phyloP scores from a whole-genome alignment of 1,140 invertebrate genomes.

The Drosophila navojoa region DNA sequence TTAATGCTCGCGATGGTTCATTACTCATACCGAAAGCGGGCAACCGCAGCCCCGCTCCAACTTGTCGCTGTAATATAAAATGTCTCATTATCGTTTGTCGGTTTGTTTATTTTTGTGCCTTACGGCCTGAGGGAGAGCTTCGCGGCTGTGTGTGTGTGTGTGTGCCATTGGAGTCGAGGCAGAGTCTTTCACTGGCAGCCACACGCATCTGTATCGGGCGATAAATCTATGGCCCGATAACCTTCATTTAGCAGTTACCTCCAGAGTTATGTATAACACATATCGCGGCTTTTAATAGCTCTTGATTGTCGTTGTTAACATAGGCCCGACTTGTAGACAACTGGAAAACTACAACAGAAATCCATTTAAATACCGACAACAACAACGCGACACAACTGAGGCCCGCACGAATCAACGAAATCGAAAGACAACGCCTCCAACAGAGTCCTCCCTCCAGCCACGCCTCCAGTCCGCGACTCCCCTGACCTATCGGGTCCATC shows the following conservation, averaged over 20 bases:
- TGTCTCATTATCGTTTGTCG: slow-evolving; percentile 77
- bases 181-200: background rate
- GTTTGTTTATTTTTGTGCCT: slow-evolving; percentile 47
- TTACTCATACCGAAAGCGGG: slow-evolving; percentile 43
- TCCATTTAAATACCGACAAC: slow-evolving; percentile 63
- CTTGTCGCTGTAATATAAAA: slow-evolving; percentile 56
- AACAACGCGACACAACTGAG: background rate
- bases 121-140: slow-evolving; percentile 14
- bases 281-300: slow-evolving; percentile 70
- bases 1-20: slow-evolving; percentile 61
- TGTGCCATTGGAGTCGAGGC: background rate
- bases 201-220: background rate
- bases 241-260: slow-evolving; percentile 24
- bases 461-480: background rate
- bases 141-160: background rate
- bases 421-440: slow-evolving; percentile 51
- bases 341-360: slow-evolving; percentile 68
- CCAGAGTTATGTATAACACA: slow-evolving; percentile 62
- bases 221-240: slow-evolving; percentile 39
- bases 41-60: slow-evolving; percentile 13
- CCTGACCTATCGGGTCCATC: slow-evolving; percentile 9
- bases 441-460: background rate
- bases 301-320: slow-evolving; percentile 76
- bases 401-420: slow-evolving; percentile 14
- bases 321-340: slow-evolving; percentile 74